Evolutionary conservation across 2,888 invertebrate genomes (phyloP), one percentile per base, ranked within the genome.

Genomic region (Hypomecis punctinalis): DNA sequence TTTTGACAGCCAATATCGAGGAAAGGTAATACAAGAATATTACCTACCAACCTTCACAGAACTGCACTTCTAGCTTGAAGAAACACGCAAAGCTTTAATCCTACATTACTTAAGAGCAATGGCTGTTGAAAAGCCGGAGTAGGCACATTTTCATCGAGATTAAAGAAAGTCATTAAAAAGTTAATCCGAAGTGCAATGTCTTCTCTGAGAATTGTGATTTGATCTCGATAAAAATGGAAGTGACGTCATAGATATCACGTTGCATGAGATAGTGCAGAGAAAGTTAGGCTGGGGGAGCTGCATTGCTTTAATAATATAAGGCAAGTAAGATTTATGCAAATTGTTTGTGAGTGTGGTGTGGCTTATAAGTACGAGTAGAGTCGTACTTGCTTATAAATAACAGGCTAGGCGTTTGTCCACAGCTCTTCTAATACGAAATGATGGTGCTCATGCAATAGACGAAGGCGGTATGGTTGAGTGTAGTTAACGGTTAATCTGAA

Each of bases 151-250:
- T 49, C 33, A 56, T 64, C 51, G 60, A 60, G 51, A 55, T 52
- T 42, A 56, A 47, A 60, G 45, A 64, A 58, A 55, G 55, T 51
- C 49, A 55, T 47, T 40, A 54, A 55, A 63, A 63, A 49, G 49
- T 58, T 64, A 5, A 58, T 49, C 40, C 33, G 46, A 56, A 60
- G 51, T 56, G 46, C 59, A 55, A 59, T 63, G 57, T 64, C 55
- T 57, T 40, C 10, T 6, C 23, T 40, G 11, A 36, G 52, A 43
- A 43, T 47, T 51, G 42, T 48, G 39, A 55, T 56, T 55, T 67
- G 64, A 64, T 56, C 67, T 61, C 63, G 65, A 65, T 68, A 59
- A 58, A 54, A 65, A 63, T 61, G 61, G 42, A 42, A 43, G 45
- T 54, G 61, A 60, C 43, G 43, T 58, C 48, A 53, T 58, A 48